Evolutionary conservation across 2,888 invertebrate genomes (phyloP), one percentile per base, ranked within the genome.

Genomic region (Dichetophora obliterata): DNA sequence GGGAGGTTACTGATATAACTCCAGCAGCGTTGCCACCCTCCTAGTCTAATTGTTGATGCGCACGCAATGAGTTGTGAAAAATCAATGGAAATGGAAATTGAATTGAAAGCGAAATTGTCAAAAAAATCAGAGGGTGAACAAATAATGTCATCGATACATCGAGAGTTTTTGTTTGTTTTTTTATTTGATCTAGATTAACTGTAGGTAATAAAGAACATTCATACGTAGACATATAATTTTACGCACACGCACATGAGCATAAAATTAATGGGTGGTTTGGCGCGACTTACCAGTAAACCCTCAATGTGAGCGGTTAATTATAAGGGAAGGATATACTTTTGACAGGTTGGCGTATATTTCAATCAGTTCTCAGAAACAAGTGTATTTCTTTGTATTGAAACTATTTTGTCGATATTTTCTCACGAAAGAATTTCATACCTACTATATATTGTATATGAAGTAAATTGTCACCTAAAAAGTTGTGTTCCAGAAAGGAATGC

Each of bases 191-290:
- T 59, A 22, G 22, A 59, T 59, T 59, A 59, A 24, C 57, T 27
- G 57, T 24, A 24, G 57, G 57, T 24, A 24, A 22, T 43, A 43
- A 43, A 43, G 43, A 43, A 43, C 43, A 43, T 43, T 43, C 43
- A 43, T 11, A 11, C 43, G 1, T 43, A 43, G 43, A 43, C 68
- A 68, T 68, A 68, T 50, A 68, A 68, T 50, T 68, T 50, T 50
- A 68, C 27, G 68, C 37, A 34, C 70, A 57, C 54, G 57, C 71
- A 37, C 57, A 71, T 57, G 71, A 71, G 71, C 71, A 71, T 71
- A 71, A 71, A 71, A 37, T 71, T 68, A 68, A 50, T 68, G 48
- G 43, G 11, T 43, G 43, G 43, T 6, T 43, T 11, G 43, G 43
- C 3, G 43, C 14, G 43, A 14, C 43, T 43, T 43, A 43, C 43